Evolutionary conservation across 2,888 invertebrate genomes (phyloP), one percentile per base, ranked within the genome.

Genomic region (Phyllotreta striolata): DNA sequence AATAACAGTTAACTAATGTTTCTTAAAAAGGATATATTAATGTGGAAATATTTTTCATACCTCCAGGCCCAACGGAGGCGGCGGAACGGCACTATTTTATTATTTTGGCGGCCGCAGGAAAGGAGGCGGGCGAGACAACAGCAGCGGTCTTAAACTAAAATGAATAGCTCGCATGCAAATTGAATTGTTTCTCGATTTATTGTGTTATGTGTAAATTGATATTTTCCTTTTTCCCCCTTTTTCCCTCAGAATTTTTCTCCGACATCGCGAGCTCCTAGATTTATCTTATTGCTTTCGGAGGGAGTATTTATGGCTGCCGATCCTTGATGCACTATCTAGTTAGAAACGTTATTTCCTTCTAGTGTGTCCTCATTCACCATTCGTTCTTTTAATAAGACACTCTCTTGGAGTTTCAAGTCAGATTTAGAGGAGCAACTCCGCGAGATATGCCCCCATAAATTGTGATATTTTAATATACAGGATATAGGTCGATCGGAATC

Each of bases 141-240:
- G 73, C 71, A 73, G 70, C 70, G 72, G 73, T 74, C 73, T 73
- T 74, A 73, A 74, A 66, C 66, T 60, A 66, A 70, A 74, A 76
- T 75, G 73, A 74, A 76, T 74, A 69, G 74, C 73, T 68, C 61
- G 70, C 70, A 76, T 76, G 76, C 73, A 76, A 76, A 76, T 76
- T 76, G 74, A 74, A 76, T 76, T 76, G 76, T 73, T 74, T 64
- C 72, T 70, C 73, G 73, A 76, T 76, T 74, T 76, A 76, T 76
- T 69, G 74, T 72, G 70, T 71, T 69, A 66, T 73, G 72, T 70
- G 73, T 64, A 68, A 73, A 73, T 72, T 70, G 68, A 68, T 67
- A 68, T 70, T 68, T 66, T 66, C 57, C 62, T 39, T 43, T 40
- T 55, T 54, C 24, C 41, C 55, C 40, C 43, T 55, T 58, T 24